Evolutionary conservation across 2,888 invertebrate genomes (phyloP), one percentile per base, ranked within the genome.

Genomic region (Pandemis corylana): DNA sequence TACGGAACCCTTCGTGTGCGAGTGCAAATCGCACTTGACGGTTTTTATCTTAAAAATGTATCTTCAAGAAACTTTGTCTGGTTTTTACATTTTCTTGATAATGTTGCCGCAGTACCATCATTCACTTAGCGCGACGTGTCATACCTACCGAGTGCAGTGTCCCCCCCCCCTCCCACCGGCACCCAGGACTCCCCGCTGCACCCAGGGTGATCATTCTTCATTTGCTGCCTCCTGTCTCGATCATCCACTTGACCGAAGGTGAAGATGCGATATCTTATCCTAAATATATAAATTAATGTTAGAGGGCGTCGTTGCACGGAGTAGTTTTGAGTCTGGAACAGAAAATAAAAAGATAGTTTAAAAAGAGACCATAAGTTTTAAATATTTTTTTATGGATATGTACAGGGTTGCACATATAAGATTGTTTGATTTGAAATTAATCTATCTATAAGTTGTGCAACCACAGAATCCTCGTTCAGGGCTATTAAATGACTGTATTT

Each of bases 171-270:
- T 78, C 76, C 71, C 51, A 13, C 51, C 7, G 67, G 76, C 78
- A 75, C 73, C 76, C 79, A 80, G 71, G 81, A 79, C 82, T 75
- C 67, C 78, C 70, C 81, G 80, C 77, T 87, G 86, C 88, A 86
- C 82, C 78, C 78, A 80, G 81, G 83, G 92, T 94, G 92, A 94
- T 94, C 93, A 91, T 90, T 94, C 94, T 94, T 93, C 91, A 93
- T 94, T 94, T 93, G 89, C 82, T 80, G 82, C 84, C 84, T 84
- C 82, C 83, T 78, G 82, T 80, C 82, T 82, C 85, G 81, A 87
- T 87, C 86, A 87, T 86, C 84, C 82, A 82, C 83, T 87, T 89
- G 89, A 87, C 88, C 86, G 79, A 81, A 79, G 76, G 81, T 73
- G 79, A 81, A 79, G 76, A 81, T 73, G 75, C 74, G 61, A 61